Conservation (phyloP, 2,797 vertebrate genomes). For the Liasis olivaceus region DNA sequence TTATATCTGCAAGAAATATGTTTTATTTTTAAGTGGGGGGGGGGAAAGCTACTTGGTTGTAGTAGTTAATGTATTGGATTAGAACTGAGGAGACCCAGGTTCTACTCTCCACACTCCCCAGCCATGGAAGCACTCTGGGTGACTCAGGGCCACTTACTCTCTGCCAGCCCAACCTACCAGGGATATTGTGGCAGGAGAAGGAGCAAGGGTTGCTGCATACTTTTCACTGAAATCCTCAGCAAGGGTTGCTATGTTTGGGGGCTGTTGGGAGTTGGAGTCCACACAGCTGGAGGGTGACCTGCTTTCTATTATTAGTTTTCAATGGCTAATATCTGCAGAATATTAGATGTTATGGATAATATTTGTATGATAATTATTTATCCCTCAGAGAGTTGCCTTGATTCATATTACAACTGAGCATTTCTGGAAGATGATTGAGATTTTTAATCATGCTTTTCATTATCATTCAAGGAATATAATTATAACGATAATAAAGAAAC, state of each 20-base stretch:
- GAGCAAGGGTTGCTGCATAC: not conserved
- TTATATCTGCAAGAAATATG: too few species aligned
- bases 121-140: not conserved
- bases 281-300: not conserved
- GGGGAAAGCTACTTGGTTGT: not conserved
- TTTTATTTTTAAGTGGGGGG: too few species aligned
- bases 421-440: not conserved
- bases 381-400: not conserved
- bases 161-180: not conserved
- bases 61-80: not conserved
- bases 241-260: not conserved
- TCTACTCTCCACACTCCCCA: not conserved
- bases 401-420: not conserved
- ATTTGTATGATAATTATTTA: not conserved
- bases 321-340: not conserved
- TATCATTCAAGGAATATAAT: constrained; percentile 5
- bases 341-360: not conserved
- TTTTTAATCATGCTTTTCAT: constrained; percentile 16
- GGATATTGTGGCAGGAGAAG: not conserved
- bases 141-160: not conserved
- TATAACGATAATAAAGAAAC: constrained; percentile 2
- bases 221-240: not conserved
- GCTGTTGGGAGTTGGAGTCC: not conserved
- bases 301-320: not conserved
- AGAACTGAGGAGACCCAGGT: not conserved